These are phyloP conservation scores for Halcyon smyrnensis DNA, from an alignment of 2,797 vertebrate genomes.

Conservation along the genomic window DNA sequence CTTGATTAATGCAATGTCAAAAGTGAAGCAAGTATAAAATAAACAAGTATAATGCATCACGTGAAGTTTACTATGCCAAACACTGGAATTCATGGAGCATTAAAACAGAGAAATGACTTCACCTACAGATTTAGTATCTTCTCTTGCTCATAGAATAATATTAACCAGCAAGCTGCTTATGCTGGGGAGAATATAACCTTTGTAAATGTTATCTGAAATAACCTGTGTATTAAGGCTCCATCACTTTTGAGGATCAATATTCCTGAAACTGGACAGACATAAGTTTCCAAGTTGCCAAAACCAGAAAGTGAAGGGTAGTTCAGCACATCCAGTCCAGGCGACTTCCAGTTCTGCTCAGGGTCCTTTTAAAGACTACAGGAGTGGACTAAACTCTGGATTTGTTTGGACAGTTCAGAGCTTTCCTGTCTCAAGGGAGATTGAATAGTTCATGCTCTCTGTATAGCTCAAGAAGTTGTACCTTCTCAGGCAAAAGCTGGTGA, in stretches of 20 bases:
- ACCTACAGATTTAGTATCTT: background rate
- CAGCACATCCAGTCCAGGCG: background rate
- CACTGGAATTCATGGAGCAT: background rate
- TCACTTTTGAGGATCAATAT: background rate
- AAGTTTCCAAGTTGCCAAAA: background rate
- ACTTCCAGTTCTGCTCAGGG: background rate
- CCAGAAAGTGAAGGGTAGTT: background rate
- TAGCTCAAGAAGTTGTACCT: background rate
- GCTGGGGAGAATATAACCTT: background rate
- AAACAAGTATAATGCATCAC: background rate
- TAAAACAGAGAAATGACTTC: background rate
- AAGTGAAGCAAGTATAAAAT: background rate
- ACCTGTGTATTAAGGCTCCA: background rate
- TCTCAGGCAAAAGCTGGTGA: background rate
- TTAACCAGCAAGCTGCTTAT: background rate
- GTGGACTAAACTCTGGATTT: background rate
- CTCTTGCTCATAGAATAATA: background rate
- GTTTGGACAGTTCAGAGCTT: background rate
- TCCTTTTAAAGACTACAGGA: background rate
- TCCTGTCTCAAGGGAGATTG: background rate
- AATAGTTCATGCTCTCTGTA: background rate
- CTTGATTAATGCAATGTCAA: background rate
- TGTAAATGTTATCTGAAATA: accelerated
- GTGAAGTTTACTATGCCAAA: background rate
- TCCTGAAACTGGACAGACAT: background rate